Evolutionary conservation across 1,140 invertebrate species (phyloP).

Genomic region (Apocrypta bakeri): DNA sequence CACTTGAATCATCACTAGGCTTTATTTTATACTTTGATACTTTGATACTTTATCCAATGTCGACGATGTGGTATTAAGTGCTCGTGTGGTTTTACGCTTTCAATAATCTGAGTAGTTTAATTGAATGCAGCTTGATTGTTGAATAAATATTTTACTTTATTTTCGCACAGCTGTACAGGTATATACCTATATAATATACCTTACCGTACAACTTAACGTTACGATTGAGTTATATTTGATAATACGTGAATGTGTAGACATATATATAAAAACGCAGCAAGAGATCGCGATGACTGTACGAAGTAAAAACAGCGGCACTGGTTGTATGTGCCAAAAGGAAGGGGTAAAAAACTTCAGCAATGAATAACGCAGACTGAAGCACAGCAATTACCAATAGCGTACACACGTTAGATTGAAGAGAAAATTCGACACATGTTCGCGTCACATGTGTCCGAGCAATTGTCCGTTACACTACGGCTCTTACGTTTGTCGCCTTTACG

Average conservation of each 20-base stretch:
- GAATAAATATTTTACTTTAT: constrained; percentile 20
- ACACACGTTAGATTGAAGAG: not conserved
- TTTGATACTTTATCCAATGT: not conserved
- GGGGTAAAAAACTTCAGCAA: not conserved
- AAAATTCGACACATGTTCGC: constrained; percentile 40
- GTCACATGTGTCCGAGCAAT: constrained; percentile 37
- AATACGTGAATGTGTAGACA: no score
- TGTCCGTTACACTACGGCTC: constrained; percentile 37
- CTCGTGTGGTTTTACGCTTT: constrained; percentile 23
- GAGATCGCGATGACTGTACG: no score
- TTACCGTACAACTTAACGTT: not conserved
- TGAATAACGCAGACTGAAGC: not conserved
- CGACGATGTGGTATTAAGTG: constrained; percentile 1
- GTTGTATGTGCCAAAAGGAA: no score
- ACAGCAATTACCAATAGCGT: constrained; percentile 13
- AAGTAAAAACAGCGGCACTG: not conserved
- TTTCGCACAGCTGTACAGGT: not conserved
- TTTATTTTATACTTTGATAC: not conserved
- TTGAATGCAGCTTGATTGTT: constrained; percentile 10
- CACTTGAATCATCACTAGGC: not conserved
- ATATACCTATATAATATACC: not conserved
- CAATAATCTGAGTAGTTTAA: constrained; percentile 13
- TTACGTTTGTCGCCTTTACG: constrained; percentile 47
- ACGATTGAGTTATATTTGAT: not conserved
- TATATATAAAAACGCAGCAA: no score